Evolutionary conservation across 2,113 vertebrate species (phyloP), one percentile per base, ranked within the genome.

Genomic region (Empidonax alnorum): DNA sequence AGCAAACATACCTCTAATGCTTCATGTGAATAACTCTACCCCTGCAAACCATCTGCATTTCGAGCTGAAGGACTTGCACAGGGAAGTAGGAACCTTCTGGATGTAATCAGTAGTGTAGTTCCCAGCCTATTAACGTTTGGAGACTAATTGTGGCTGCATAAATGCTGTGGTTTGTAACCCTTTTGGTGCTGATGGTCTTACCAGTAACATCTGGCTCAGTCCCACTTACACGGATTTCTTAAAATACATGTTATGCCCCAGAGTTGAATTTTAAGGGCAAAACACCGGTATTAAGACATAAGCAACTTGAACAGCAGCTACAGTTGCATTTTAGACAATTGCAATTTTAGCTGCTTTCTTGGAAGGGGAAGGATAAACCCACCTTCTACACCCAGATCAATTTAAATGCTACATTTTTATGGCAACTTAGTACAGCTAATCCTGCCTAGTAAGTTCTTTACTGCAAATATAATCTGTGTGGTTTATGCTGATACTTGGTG

Each of bases 141-240:
- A 47, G 39, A 90, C 90, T 96, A 87, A 95, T 74, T 6, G 28
- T 0, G 22, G 46, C 86, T 93, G 89, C 4, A 1, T 66, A 90
- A 50, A 27, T 4, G 44, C 85, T 91, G 69, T 78, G 61, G 68
- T 89, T 66, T 89, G 49, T 90, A 95, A 96, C 46, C 47, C 33
- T 91, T 78, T 81, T 25, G 31, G 90, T 94, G 71, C 71, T 87
- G 65, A 77, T 79, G 74, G 72, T 91, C 82, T 92, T 78, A 67
- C 28, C 76, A 83, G 77, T 91, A 74, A 79, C 81, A 67, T 81
- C 85, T 91, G 84, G 72, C 86, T 88, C 89, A 71, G 61, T 49
- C 92, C 83, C 66, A 53, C 69, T 80, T 87, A 41, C 13, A 17
- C 73, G 33, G 59, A n/a, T 83, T 76, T 79, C 76, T 81, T 78